These are phyloP conservation scores for Morelia viridis DNA, from an alignment of 2,797 vertebrate species.

Conservation along the genomic window DNA sequence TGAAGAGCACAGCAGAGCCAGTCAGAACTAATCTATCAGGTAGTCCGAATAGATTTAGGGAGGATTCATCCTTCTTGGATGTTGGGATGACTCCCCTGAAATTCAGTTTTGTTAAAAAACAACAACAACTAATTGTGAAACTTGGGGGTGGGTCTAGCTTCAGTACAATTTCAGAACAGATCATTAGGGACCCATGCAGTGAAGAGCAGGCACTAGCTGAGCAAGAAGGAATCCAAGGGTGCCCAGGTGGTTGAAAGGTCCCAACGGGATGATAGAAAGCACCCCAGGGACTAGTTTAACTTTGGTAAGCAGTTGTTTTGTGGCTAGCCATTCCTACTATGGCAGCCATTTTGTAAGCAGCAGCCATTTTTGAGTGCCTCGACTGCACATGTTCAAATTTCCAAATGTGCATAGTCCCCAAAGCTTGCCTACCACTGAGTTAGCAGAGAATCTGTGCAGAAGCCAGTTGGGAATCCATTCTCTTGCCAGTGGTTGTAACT, in stretches of 20 bases:
- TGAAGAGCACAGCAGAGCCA: conserved; percentile 12
- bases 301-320: neutral
- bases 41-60: conserved; percentile 24
- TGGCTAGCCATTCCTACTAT: neutral
- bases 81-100: neutral
- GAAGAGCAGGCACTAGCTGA: accelerated
- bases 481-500: neutral
- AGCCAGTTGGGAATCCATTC: neutral
- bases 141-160: neutral
- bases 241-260: neutral
- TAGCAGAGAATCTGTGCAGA: neutral
- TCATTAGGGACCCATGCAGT: neutral
- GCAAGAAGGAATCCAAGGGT: neutral
- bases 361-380: neutral
- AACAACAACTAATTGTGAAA: neutral
- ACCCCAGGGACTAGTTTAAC: neutral
- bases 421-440: neutral
- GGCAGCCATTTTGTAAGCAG: neutral
- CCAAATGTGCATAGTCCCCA: neutral
- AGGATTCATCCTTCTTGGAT: neutral
- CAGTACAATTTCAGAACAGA: neutral
- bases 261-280: neutral
- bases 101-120: neutral
- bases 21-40: conserved; percentile 22
- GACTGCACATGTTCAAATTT: neutral